phyloP scores from a whole-genome alignment of 1,140 invertebrate species.

The Zophobas atratus region DNA sequence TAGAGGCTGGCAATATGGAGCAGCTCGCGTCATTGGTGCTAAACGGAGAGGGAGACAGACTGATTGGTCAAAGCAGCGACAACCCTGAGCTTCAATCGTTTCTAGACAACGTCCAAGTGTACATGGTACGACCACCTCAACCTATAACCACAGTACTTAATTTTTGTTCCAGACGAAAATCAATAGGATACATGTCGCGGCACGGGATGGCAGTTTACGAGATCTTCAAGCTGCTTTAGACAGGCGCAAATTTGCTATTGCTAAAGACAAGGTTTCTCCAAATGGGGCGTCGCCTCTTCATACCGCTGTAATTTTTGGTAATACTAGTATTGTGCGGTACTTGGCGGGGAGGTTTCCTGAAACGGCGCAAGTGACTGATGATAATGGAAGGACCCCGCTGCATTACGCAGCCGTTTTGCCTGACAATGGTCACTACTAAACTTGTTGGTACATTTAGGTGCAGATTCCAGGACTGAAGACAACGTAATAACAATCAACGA shows the following conservation, averaged over 20 bases:
- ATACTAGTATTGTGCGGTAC: slow-evolving; percentile 78
- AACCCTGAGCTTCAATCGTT: slow-evolving; percentile 91
- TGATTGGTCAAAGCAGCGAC: slow-evolving; percentile 81
- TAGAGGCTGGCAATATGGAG: slow-evolving; percentile 88
- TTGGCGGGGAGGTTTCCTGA: slow-evolving; percentile 87
- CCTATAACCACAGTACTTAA: slow-evolving; percentile 2
- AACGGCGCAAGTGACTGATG: slow-evolving; percentile 82
- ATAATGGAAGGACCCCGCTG: slow-evolving; percentile 88
- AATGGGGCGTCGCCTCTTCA: slow-evolving; percentile 94
- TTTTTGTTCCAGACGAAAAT: slow-evolving; percentile 86
- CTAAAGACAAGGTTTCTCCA: slow-evolving; percentile 83
- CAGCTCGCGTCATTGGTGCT: slow-evolving; percentile 90
- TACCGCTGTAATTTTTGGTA: slow-evolving; percentile 89
- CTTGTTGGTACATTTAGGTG: slow-evolving; percentile 86
- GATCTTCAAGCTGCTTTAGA: slow-evolving; percentile 90
- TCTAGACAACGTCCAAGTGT: slow-evolving; percentile 89
- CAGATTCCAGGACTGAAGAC: slow-evolving; percentile 86
- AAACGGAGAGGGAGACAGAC: slow-evolving; percentile 86
- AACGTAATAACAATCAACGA: slow-evolving; percentile 74
- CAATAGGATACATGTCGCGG: slow-evolving; percentile 87
- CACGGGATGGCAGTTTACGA: slow-evolving; percentile 87
- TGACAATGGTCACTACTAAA: slow-evolving; percentile 93
- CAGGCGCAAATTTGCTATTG: slow-evolving; percentile 91
- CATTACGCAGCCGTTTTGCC: slow-evolving; percentile 91
- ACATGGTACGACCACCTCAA: slow-evolving; percentile 79